Conservation (phyloP, 2,797 vertebrate species). For the Pseudocheirus occidentalis region DNA sequence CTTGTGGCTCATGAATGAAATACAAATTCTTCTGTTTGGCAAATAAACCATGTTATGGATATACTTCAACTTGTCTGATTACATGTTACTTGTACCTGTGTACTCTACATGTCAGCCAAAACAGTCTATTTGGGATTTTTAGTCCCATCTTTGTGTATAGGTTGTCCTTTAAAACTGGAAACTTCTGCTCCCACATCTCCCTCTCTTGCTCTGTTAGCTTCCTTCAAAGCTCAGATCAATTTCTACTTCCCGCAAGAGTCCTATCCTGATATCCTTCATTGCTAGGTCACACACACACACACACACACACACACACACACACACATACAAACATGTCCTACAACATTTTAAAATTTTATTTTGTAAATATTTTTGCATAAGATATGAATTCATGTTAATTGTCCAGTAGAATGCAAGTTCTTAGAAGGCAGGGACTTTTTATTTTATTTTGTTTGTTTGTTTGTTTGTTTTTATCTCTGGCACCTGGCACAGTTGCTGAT, state of each 20-base stretch:
- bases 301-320: too few species aligned
- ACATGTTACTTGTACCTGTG: neutral
- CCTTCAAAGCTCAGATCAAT: neutral
- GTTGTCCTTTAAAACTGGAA: neutral
- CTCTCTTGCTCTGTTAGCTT: neutral
- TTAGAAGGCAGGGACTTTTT: neutral
- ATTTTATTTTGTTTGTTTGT: neutral
- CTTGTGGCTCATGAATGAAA: neutral
- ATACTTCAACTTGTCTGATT: neutral
- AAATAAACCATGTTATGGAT: neutral
- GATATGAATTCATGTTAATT: neutral
- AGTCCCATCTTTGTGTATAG: neutral
- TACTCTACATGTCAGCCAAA: neutral
- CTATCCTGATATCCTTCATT: neutral
- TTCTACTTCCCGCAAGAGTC: neutral
- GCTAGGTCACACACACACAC: neutral
- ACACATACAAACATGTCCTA: too few species aligned
- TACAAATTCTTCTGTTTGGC: neutral
- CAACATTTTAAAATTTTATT: neutral
- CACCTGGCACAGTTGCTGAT: neutral
- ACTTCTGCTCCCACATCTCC: neutral
- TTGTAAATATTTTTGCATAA: neutral
- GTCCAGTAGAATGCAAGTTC: neutral
- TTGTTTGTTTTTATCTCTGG: neutral
- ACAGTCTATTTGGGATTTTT: neutral